Evolutionary conservation across 1,140 invertebrate species (phyloP), one percentile per base, ranked within the genome.

Genomic region (Eurytemora carolleeae): DNA sequence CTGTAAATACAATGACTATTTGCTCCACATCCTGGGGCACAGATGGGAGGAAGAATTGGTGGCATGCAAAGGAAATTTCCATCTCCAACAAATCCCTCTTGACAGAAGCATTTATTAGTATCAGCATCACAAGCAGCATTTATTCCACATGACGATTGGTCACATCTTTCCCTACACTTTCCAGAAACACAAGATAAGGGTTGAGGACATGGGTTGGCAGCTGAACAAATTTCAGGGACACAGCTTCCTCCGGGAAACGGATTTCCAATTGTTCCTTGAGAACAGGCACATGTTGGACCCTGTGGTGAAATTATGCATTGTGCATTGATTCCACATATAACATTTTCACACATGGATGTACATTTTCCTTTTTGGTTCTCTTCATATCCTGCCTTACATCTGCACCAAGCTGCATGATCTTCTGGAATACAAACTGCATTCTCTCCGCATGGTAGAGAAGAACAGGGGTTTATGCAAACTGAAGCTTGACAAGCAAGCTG

Each of bases 1-100:
- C 82, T 81, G 67, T 93, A 93, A 67, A 86, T 81, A 69, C 88
- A 93, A 68, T 93, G 87, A 15, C 87, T 84, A 71, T 88, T 86
- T 21, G 76, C 67, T 0, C 83, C 86, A 70, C 88, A 93, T 20
- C 63, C 68, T n/a, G 88, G 88, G 26, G 77, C 73, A 71, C 89
- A 93, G 21, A 75, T 72, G 20, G 88, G 87, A 66, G 82, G 80
- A 53, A 78, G 74, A 64, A 87, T 78, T 12, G 87, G 87, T 69
- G 87, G 87, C 79, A 91, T 87, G 69, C 87, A 92, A 21, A 91
- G 75, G 7, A 89, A 73, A 68, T 88, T 83, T 1, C 87, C 86
- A 72, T 91, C 87, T 65, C 88, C 88, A 63, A 89, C 78, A 70
- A 90, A 90, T 68, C 83, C 86, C 1, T 83, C 79, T 70, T 88